Percentiles rank a stretch among this genome's conserved stretches.
These are phyloP conservation scores for Ardeotis arabs DNA, from an alignment of 2,113 vertebrate species.

Conservation along the genomic window DNA sequence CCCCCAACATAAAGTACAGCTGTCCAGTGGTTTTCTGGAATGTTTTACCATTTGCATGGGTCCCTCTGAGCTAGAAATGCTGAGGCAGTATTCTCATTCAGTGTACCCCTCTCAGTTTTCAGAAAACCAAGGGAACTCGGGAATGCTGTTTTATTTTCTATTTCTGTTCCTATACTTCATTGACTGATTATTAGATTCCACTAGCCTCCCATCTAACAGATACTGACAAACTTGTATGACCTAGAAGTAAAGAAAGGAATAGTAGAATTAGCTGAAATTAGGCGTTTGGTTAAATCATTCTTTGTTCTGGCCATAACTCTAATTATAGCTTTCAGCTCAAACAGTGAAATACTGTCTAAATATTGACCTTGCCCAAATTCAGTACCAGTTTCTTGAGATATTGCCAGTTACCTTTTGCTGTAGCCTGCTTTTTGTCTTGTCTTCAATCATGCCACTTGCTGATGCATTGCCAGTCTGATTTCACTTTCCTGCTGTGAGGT, in stretches of 20 bases:
- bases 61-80: not conserved
- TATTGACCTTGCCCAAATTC: constrained; percentile 24
- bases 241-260: not conserved
- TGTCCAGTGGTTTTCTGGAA: constrained; percentile 45
- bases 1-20: constrained; percentile 35
- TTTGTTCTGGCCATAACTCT: not conserved
- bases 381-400: not conserved
- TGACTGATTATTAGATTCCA: not conserved
- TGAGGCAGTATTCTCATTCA: not conserved
- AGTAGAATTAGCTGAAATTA: not conserved
- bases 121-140: not conserved
- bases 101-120: not conserved
- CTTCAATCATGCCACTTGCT: constrained; percentile 29
- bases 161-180: not conserved
- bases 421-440: constrained; percentile 1
- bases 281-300: not conserved
- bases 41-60: constrained; percentile 6
- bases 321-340: not conserved
- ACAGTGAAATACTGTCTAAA: not conserved
- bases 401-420: constrained; percentile 36
- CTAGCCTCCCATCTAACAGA: not conserved
- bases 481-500: constrained; percentile 39
- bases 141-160: not conserved
- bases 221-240: not conserved
- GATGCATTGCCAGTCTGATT: constrained; percentile 26